Percentiles rank a stretch among this genome's conserved stretches.
These are phyloP conservation scores for Dipus sagitta DNA, from an alignment of 2,797 vertebrate species.

Conservation along the genomic window DNA sequence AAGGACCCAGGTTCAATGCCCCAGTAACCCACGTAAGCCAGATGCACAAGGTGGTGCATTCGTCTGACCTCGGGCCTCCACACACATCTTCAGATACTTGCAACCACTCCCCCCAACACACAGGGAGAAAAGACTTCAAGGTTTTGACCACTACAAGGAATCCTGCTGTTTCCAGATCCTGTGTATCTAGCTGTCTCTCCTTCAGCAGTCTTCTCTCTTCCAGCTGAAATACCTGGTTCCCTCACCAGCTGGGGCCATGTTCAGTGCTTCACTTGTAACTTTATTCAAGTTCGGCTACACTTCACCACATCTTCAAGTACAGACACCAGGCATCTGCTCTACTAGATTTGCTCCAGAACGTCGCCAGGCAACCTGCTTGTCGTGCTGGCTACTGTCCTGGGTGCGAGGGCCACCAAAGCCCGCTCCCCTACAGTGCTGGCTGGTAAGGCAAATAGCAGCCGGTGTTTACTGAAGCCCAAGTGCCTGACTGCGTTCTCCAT, in stretches of 20 bases:
- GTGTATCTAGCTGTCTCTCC: conserved; percentile 4
- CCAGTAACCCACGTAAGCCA: too few species aligned
- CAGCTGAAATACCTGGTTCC: conserved; percentile 1
- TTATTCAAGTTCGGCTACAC: neutral
- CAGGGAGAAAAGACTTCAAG: too few species aligned
- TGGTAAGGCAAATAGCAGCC: neutral
- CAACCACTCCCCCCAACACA: too few species aligned
- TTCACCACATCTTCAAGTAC: conserved; percentile 4
- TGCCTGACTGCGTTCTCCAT: neutral
- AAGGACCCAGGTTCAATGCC: too few species aligned
- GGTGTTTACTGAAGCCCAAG: neutral
- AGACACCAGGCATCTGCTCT: neutral
- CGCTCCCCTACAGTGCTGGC: neutral
- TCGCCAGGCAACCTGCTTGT: neutral
- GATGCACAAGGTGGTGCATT: too few species aligned
- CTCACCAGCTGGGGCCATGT: neutral
- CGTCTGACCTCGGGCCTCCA: too few species aligned
- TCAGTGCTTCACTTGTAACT: conserved; percentile 38
- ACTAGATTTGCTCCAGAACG: conserved; percentile 19
- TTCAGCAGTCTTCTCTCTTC: neutral
- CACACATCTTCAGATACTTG: too few species aligned
- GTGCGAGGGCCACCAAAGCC: neutral
- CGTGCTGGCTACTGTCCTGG: neutral
- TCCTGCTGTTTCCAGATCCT: neutral
- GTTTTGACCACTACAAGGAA: too few species aligned